Evolutionary conservation across 2,888 invertebrate genomes (phyloP), one percentile per base, ranked within the genome.

Genomic region (Atethmia centrago): DNA sequence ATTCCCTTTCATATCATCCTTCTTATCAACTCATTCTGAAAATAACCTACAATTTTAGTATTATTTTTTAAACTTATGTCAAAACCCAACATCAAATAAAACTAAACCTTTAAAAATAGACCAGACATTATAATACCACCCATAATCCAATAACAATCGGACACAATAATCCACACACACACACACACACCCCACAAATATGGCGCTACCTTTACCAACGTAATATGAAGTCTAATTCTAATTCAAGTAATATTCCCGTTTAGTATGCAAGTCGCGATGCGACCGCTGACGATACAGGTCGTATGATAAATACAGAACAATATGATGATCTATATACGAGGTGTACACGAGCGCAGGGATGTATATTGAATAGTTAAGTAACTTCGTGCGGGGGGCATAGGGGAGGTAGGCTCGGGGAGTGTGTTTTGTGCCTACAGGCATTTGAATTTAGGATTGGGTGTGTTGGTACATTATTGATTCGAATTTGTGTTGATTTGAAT

Each of bases 301-400:
- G 94, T 92, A 93, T 93, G 91, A 92, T 93, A 93, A 94, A 93
- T 94, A 92, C 93, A 91, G 93, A 93, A 94, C 95, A 93, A 94
- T 95, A 93, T 94, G 94, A 94, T 96, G 96, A 96, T 96, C 96
- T 96, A 96, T 95, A 96, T 96, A 96, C 95, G 95, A 93, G 94
- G 88, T 89, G 94, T 94, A 96, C 96, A 96, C 95, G 96, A 95
- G 95, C 94, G 92, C 65, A 62, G 84, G 79, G 86, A 80, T 89
- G 92, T 87, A 89, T 90, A 90, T 91, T 91, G 96, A 95, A 96
- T 96, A 75, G 82, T 71, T 88, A 92, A 92, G 77, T 75, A 83
- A 87, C 79, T 80, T 82, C 82, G 88, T 88, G 88, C 87, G 81
- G 58, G 14, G 63, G 53, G 5, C 93, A 94, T 83, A 94, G 95